Percentiles rank a stretch among this genome's conserved stretches.
phyloP scores from a whole-genome alignment of 2,888 invertebrate genomes.

The Empis stercorea region DNA sequence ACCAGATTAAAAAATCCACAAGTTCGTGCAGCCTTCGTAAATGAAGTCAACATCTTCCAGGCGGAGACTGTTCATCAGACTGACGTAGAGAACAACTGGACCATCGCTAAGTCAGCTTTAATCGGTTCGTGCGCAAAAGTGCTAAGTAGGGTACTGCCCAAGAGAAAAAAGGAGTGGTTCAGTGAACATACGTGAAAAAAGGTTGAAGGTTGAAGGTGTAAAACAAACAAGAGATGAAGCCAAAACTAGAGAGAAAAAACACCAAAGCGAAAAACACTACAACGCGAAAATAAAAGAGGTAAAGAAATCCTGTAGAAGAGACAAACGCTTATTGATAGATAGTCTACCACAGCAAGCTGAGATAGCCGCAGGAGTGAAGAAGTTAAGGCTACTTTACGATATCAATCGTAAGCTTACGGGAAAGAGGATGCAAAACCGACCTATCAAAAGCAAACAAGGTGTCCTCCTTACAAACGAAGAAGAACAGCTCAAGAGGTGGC shows the following conservation, averaged over 20 bases:
- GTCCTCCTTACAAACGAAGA: too few relatives aligned
- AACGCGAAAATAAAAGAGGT: background rate
- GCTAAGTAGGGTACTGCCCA: background rate
- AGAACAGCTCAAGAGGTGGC: too few relatives aligned
- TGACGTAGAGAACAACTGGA: background rate
- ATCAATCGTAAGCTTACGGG: too few relatives aligned
- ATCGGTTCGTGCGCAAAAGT: background rate
- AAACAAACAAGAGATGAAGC: background rate
- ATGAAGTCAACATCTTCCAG: background rate
- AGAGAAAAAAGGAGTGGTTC: conserved; percentile 1
- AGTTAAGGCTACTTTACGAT: too few relatives aligned
- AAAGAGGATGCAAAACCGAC: too few relatives aligned
- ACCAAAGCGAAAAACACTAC: background rate
- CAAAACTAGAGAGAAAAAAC: background rate
- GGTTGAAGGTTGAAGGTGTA: background rate
- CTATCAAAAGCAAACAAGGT: too few relatives aligned
- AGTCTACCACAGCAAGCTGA: too few relatives aligned
- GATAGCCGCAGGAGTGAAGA: too few relatives aligned
- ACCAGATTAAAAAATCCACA: background rate
- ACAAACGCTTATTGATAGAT: background rate
- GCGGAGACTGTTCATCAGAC: too few relatives aligned
- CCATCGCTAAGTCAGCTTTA: background rate
- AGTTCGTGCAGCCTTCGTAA: background rate
- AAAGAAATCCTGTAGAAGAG: background rate
- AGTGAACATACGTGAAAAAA: background rate